These are phyloP conservation scores for Zalophus californianus DNA, from an alignment of 2,797 vertebrate species.

Conservation along the genomic window DNA sequence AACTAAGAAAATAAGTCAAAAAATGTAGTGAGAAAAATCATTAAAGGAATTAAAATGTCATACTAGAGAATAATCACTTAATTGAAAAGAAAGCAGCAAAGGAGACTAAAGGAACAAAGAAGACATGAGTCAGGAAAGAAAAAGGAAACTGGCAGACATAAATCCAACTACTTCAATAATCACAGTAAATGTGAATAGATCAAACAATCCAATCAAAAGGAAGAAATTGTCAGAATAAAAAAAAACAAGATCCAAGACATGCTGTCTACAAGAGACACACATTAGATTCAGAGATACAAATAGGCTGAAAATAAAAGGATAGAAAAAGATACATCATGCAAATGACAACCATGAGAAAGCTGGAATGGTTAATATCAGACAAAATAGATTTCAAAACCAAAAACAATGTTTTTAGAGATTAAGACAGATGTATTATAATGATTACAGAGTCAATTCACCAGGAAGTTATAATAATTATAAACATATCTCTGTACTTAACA, in stretches of 20 bases:
- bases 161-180: neutral
- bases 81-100: neutral
- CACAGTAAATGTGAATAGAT: neutral
- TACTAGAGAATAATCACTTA: neutral
- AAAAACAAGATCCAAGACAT: neutral
- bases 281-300: slow-evolving; percentile 27
- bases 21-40: neutral
- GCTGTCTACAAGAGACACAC: neutral
- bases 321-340: neutral
- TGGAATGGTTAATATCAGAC: neutral
- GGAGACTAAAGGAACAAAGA: neutral
- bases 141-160: neutral
- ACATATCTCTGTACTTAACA: neutral
- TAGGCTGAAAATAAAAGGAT: neutral
- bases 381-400: neutral
- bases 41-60: neutral
- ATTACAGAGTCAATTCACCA: neutral
- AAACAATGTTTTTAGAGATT: neutral
- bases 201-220: neutral
- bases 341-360: neutral
- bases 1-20: neutral
- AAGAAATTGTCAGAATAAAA: neutral
- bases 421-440: neutral
- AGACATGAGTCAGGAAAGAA: neutral
- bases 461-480: neutral